phyloP scores from a whole-genome alignment of 2,888 invertebrate species.

The Ellobium chinense region DNA sequence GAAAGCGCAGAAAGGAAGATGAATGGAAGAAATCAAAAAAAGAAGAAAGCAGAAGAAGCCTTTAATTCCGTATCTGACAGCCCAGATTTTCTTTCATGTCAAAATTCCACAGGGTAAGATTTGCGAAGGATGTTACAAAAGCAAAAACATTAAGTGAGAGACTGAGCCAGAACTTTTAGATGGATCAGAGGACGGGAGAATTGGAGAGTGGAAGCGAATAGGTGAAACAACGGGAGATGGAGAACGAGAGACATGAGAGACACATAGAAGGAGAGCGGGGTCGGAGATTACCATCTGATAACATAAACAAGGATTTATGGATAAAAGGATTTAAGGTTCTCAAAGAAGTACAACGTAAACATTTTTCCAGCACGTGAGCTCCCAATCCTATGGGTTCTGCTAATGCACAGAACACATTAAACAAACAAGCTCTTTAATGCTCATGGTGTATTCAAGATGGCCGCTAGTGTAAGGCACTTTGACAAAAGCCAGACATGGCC shows the following conservation, averaged over 20 bases:
- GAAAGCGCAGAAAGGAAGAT: too few relatives aligned
- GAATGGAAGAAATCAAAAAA: too few relatives aligned
- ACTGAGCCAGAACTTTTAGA: too few relatives aligned
- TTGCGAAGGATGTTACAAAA: too few relatives aligned
- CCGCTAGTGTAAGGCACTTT: not conserved
- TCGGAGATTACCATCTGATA: not conserved
- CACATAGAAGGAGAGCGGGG: not conserved
- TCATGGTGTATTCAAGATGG: constrained; percentile 23
- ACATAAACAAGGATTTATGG: constrained; percentile 6
- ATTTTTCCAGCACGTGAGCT: not conserved
- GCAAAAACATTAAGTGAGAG: too few relatives aligned
- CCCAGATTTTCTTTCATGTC: too few relatives aligned
- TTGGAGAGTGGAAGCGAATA: not conserved
- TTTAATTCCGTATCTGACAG: too few relatives aligned
- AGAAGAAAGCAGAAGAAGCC: too few relatives aligned
- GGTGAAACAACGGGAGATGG: not conserved
- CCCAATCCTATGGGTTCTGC: not conserved
- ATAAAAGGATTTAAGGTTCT: not conserved
- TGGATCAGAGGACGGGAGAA: not conserved
- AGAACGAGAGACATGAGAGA: not conserved
- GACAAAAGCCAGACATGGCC: constrained; percentile 15
- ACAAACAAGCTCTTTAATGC: constrained; percentile 19
- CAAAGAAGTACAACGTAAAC: not conserved
- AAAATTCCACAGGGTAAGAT: too few relatives aligned
- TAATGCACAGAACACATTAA: constrained; percentile 14